phyloP scores from a whole-genome alignment of 2,113 vertebrate genomes.

The Chroicocephalus ridibundus region DNA sequence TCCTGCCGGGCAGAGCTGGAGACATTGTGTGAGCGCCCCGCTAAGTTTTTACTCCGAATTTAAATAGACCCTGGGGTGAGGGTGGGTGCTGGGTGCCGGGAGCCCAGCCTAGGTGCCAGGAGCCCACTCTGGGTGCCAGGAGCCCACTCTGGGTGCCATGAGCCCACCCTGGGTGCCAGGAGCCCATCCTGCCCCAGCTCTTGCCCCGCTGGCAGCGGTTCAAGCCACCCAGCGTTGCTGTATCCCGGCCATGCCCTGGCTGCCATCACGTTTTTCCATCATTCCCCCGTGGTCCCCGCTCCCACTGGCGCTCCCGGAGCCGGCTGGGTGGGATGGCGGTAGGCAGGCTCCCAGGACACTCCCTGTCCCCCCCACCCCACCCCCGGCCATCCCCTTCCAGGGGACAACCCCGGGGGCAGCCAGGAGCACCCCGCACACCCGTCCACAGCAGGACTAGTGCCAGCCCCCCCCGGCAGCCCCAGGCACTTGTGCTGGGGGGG shows the following conservation, averaged over 20 bases:
- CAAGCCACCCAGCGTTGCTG: fast-evolving
- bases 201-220: neutral
- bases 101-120: neutral
- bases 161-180: neutral
- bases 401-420: neutral
- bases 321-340: neutral
- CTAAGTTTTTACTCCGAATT: neutral
- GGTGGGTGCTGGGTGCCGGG: neutral
- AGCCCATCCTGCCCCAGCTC: neutral
- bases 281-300: neutral
- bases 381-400: neutral
- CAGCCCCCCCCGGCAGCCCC: neutral
- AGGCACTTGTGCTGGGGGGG: neutral
- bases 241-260: fast-evolving
- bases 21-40: fast-evolving
- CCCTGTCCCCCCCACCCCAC: too few species aligned
- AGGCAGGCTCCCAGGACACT: neutral
- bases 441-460: neutral
- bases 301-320: neutral
- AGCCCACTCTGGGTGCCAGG: neutral
- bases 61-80: neutral
- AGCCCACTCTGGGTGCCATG: neutral
- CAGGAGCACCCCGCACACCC: neutral
- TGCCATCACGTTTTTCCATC: neutral
- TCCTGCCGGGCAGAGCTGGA: neutral